phyloP scores from a whole-genome alignment of 2,888 invertebrate genomes.

The Osmoderma eremita region DNA sequence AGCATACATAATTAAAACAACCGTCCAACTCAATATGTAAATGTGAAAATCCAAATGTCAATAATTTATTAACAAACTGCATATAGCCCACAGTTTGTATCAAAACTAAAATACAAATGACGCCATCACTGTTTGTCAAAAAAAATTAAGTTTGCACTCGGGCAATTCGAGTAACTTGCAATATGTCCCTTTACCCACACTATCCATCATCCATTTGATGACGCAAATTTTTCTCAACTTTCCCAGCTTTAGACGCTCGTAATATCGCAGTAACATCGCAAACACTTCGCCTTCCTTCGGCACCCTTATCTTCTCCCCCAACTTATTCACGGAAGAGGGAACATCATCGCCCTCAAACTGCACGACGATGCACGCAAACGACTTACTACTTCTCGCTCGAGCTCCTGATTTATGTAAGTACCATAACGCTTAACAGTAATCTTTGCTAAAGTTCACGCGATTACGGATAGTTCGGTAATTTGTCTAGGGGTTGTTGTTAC shows the following conservation, averaged over 20 bases:
- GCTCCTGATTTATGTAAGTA: slow-evolving; percentile 30
- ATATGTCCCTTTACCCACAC: too few species aligned
- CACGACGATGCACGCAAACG: slow-evolving; percentile 11
- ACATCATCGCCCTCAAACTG: slow-evolving; percentile 8
- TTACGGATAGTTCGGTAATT: slow-evolving; percentile 33
- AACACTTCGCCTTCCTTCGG: slow-evolving; percentile 13
- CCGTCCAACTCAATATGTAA: too few species aligned
- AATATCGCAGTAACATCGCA: slow-evolving; percentile 11
- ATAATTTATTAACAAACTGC: too few species aligned
- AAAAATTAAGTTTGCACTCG: too few species aligned
- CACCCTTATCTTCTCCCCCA: slow-evolving; percentile 2
- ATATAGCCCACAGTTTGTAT: too few species aligned
- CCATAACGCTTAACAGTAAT: slow-evolving; percentile 25
- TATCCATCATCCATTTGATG: background rate
- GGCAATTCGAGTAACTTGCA: too few species aligned
- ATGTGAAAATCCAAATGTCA: too few species aligned
- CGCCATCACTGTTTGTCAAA: too few species aligned
- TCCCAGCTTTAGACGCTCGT: slow-evolving; percentile 12
- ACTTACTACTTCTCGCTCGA: slow-evolving; percentile 24
- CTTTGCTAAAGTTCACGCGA: slow-evolving; percentile 35
- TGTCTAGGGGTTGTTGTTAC: slow-evolving; percentile 26
- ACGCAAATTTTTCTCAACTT: slow-evolving; percentile 18
- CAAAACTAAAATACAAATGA: too few species aligned
- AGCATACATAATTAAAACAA: too few species aligned
- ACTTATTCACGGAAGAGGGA: slow-evolving; percentile 4